These are phyloP conservation scores for Bembecia ichneumoniformis DNA, from an alignment of 2,888 invertebrate genomes.

Conservation along the genomic window DNA sequence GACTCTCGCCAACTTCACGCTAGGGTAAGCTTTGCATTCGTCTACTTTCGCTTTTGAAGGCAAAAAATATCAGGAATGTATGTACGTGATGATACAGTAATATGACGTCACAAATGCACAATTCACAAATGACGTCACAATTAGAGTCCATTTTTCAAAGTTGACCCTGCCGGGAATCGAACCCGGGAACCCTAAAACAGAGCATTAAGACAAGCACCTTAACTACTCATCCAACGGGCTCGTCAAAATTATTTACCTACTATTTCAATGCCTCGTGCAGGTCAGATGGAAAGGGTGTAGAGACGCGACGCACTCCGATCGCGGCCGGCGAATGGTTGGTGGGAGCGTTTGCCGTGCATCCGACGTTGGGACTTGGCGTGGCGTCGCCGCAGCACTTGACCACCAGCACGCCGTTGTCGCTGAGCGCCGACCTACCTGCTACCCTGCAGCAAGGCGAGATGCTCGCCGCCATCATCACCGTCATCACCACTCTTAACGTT, in stretches of 20 bases:
- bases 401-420: conserved; percentile 79
- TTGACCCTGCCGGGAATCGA: no score
- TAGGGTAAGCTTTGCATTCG: conserved; percentile 71
- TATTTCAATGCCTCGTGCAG: conserved; percentile 31
- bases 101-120: not conserved
- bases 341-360: conserved; percentile 62
- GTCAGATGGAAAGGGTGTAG: conserved; percentile 48
- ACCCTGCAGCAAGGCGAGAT: conserved; percentile 92
- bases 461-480: conserved; percentile 87
- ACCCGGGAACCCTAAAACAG: no score
- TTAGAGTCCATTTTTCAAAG: no score
- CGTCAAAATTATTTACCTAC: no score
- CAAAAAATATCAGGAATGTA: no score
- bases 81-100: no score
- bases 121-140: no score
- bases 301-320: conserved; percentile 49
- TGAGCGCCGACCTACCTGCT: conserved; percentile 89
- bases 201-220: no score
- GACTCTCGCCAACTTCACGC: conserved; percentile 87
- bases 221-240: no score
- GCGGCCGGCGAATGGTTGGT: conserved; percentile 45
- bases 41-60: no score
- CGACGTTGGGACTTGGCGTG: conserved; percentile 52
- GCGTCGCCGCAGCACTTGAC: conserved; percentile 44
- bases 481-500: conserved; percentile 89